Percentiles rank a stretch among this genome's conserved stretches.
These are phyloP conservation scores for Leuctra nigra DNA, from an alignment of 2,888 invertebrate genomes.

Conservation along the genomic window DNA sequence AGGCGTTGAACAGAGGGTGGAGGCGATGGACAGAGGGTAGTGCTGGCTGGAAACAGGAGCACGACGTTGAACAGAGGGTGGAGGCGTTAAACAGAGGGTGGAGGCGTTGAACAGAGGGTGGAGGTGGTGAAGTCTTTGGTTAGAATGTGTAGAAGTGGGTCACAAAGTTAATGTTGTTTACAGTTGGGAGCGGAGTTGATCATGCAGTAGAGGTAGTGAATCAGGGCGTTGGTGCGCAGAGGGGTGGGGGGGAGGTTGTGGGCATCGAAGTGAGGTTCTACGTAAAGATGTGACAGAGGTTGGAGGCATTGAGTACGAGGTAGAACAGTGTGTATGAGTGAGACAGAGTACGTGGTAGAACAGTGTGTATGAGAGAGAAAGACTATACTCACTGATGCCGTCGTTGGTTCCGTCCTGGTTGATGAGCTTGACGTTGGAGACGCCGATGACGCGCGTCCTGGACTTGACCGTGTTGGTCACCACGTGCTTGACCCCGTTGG, in stretches of 20 bases:
- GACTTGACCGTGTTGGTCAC: conserved; percentile 53
- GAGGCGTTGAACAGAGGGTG: no score
- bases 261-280: no score
- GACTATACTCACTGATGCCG: conserved; percentile 45
- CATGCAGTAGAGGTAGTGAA: background rate
- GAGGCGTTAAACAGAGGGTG: background rate
- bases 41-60: conserved; percentile 47
- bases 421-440: conserved; percentile 50
- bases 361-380: no score
- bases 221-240: background rate
- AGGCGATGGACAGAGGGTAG: no score
- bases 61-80: no score
- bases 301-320: no score
- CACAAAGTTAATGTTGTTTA: background rate
- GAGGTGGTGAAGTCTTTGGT: no score
- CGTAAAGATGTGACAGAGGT: no score
- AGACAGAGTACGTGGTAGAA: no score
- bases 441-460: conserved; percentile 51
- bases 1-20: background rate
- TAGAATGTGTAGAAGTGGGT: background rate
- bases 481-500: conserved; percentile 54
- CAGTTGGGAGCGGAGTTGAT: no score
- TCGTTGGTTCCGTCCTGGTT: conserved; percentile 47
- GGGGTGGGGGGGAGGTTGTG: background rate
- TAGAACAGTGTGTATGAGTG: conserved; percentile 62